Evolutionary conservation across 2,113 vertebrate genomes (phyloP).

Genomic region (Nycticryphes semicollaris): DNA sequence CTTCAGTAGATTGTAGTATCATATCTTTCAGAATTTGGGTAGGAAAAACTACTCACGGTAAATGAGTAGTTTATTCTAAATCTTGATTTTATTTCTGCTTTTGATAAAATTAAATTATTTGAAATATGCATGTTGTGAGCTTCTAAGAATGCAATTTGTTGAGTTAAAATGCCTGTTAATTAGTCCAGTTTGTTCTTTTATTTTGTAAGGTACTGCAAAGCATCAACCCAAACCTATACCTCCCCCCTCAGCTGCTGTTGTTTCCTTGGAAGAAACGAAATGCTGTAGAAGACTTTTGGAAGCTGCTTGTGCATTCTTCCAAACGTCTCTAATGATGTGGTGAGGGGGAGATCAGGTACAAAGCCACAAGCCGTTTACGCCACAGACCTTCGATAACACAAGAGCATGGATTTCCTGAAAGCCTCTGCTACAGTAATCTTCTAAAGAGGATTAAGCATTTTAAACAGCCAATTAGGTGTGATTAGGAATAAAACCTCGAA

Average conservation of each 20-base stretch:
- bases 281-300: background rate
- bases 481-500: constrained; percentile 27
- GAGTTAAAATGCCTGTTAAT: background rate
- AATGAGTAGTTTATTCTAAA: background rate
- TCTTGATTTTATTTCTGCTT: background rate
- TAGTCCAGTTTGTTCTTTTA: background rate
- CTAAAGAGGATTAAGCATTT: constrained; percentile 51
- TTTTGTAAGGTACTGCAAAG: background rate
- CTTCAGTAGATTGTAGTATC: background rate
- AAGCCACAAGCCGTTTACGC: background rate
- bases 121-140: fast-evolving
- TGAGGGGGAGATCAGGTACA: background rate
- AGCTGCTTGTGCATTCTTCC: background rate
- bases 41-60: background rate
- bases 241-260: background rate
- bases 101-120: background rate
- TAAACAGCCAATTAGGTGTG: constrained; percentile 15
- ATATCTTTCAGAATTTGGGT: background rate
- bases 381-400: background rate
- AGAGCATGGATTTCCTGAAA: background rate
- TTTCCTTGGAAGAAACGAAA: background rate
- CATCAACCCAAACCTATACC: background rate
- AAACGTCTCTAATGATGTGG: background rate
- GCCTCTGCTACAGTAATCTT: constrained; percentile 3
- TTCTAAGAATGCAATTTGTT: background rate